Percentiles rank a stretch among this genome's conserved stretches.
Conservation (phyloP, 2,888 invertebrate species). For the Tridacna gigas region DNA sequence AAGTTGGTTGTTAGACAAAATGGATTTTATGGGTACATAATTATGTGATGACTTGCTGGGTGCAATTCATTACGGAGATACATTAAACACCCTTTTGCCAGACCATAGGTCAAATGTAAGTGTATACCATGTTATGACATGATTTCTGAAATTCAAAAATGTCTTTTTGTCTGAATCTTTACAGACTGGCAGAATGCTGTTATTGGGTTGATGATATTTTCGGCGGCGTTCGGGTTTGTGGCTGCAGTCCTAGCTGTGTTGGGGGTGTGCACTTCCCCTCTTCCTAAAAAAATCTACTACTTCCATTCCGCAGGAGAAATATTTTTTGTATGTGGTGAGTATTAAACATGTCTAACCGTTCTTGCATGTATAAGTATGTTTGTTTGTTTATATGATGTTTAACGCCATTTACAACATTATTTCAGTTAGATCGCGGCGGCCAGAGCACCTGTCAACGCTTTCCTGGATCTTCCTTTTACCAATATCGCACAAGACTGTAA, state of each 20-base stretch:
- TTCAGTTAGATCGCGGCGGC: not conserved
- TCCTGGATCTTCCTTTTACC: too few species aligned
- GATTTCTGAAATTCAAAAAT: too few species aligned
- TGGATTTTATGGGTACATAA: too few species aligned
- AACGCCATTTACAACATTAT: not conserved
- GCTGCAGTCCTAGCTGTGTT: constrained; percentile 83
- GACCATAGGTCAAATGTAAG: too few species aligned
- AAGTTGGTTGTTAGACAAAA: too few species aligned
- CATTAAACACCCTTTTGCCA: too few species aligned
- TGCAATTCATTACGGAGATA: too few species aligned
- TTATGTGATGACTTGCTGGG: too few species aligned
- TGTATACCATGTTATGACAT: too few species aligned
- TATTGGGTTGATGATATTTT: constrained; percentile 83
- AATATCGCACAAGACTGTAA: too few species aligned
- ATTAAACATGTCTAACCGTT: not conserved
- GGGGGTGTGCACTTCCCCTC: constrained; percentile 81
- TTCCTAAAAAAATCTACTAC: constrained; percentile 84
- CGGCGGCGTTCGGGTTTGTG: constrained; percentile 82
- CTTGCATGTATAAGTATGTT: not conserved
- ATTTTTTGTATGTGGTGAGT: constrained; percentile 84
- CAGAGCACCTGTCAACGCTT: too few species aligned
- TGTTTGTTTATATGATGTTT: not conserved
- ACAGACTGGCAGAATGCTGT: constrained; percentile 85
- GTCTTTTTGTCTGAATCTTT: constrained; percentile 36
- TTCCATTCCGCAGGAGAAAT: constrained; percentile 85